A percentile compares a stretch with the other conserved stretches of the same genome.
Evolutionary conservation across 2,113 vertebrate genomes (phyloP).

Genomic region (Nothobranchius furzeri): DNA sequence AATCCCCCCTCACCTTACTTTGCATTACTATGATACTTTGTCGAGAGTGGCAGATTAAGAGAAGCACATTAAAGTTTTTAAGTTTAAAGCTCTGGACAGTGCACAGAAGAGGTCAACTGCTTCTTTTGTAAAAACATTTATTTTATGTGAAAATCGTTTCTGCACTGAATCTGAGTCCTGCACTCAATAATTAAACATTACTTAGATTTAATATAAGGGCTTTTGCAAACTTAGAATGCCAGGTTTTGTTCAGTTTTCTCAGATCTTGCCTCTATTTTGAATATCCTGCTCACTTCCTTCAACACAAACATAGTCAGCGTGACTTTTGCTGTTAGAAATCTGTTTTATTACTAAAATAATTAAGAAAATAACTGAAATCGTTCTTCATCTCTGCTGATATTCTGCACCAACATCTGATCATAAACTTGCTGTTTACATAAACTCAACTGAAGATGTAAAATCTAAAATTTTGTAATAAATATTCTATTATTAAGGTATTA

Average conservation of each 20-base stretch:
- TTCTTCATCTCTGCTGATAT: too few relatives aligned
- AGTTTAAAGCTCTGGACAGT: not conserved
- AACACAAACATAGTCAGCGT: too few relatives aligned
- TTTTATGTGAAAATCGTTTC: not conserved
- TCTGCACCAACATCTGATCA: too few relatives aligned
- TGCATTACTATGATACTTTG: conserved; percentile 26
- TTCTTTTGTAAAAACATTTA: not conserved
- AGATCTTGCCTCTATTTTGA: not conserved
- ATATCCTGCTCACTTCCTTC: too few relatives aligned
- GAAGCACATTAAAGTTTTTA: not conserved
- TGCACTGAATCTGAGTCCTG: too few relatives aligned
- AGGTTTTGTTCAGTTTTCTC: not conserved
- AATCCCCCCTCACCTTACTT: conserved; percentile 26
- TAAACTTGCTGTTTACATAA: too few relatives aligned
- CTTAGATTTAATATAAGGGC: too few relatives aligned
- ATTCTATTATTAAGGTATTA: not conserved
- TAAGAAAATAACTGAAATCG: too few relatives aligned
- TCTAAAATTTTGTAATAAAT: not conserved
- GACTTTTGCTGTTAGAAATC: too few relatives aligned
- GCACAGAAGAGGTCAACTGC: not conserved
- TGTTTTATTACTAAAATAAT: too few relatives aligned
- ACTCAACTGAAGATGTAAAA: not conserved
- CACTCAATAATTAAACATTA: too few relatives aligned
- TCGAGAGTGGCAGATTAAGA: not conserved
- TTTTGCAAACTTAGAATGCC: too few relatives aligned